Percentiles rank a stretch among this genome's conserved stretches.
These are phyloP conservation scores for Tyrannus savana DNA, from an alignment of 2,113 vertebrate species.

Conservation along the genomic window DNA sequence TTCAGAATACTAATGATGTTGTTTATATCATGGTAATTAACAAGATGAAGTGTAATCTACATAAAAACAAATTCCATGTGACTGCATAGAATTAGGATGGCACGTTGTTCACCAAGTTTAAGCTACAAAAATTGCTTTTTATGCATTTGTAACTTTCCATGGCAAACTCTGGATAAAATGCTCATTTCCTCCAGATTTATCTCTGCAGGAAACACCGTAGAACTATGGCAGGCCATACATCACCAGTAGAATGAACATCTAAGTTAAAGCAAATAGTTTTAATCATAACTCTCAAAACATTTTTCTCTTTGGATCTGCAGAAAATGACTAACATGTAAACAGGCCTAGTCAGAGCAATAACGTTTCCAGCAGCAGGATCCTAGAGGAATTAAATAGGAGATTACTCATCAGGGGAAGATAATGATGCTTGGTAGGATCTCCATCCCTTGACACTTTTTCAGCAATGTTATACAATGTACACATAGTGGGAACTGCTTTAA, in stretches of 20 bases:
- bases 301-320: background rate
- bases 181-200: slow-evolving; percentile 29
- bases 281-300: slow-evolving; percentile 20
- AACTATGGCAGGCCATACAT: background rate
- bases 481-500: background rate
- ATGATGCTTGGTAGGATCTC: background rate
- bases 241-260: slow-evolving; percentile 19
- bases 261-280: slow-evolving; percentile 40
- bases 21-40: background rate
- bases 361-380: background rate
- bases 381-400: background rate
- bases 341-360: slow-evolving; percentile 20
- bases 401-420: background rate
- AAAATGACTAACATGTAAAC: slow-evolving; percentile 23
- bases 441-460: background rate
- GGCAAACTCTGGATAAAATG: slow-evolving; percentile 16
- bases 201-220: slow-evolving; percentile 24
- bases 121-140: background rate
- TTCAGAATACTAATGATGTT: background rate
- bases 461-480: background rate
- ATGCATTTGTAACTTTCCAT: slow-evolving; percentile 13
- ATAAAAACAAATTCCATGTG: background rate
- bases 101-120: background rate
- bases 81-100: background rate
- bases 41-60: background rate